Evolutionary conservation across 2,888 invertebrate genomes (phyloP), one percentile per base, ranked within the genome.

Genomic region (Brachypterus glaber): DNA sequence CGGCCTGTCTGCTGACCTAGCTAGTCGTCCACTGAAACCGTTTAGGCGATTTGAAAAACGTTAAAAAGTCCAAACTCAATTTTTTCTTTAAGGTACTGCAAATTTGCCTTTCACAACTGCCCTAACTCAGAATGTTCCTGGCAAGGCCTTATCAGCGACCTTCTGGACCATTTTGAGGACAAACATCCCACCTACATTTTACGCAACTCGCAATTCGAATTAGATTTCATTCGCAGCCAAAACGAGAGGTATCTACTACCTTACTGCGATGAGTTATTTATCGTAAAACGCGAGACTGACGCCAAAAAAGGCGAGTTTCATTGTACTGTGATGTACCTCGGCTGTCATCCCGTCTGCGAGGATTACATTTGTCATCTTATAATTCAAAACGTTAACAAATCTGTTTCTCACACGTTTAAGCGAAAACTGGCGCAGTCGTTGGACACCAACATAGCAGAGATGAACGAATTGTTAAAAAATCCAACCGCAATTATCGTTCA

Each of bases 341-440:
- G 27, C 8, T 11, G 12, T 11, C 8, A 27, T 11, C 27, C 27
- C 7, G 12, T 11, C 11, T 9, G 27, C 27, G 4, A 9, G 27
- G 12, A 27, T 9, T 27, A 9, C 12, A 11, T 9, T 27, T 9
- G 7, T 4, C 8, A 11, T 11, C 5, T 27, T 11, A 27, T 9
- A 5, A 11, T 27, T 13, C 27, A 27, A 27, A 9, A 9, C 4
- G 27, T 27, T 27, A 27, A 27, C 27, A 27, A 27, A 27, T 11
- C 7, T 5, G 27, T 9, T 9, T 5, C 8, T 11, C 11, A 5
- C 27, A 9, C 27, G 4, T 27, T 9, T 9, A 21, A 5, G 9
- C 21, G 9, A 5, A 21, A 21, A 21, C 21, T 21, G 9, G 21
- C 7, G 9, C 21, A 21, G 9, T 21, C 21, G 9, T 21, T 21